These are phyloP conservation scores for Rhopalosiphum maidis DNA, from an alignment of 1,140 invertebrate species.

Conservation along the genomic window DNA sequence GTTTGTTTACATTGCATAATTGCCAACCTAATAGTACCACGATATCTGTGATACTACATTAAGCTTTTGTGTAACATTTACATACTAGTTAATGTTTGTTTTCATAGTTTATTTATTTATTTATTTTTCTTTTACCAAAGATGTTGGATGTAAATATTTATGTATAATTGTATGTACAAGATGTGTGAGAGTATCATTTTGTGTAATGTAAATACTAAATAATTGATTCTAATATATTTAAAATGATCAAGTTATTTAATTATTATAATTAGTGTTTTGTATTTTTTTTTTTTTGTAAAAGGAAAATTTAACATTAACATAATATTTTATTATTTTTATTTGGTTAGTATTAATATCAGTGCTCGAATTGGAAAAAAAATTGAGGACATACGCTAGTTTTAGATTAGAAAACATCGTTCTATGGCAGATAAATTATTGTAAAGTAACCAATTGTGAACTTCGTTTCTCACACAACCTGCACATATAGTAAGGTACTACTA, in stretches of 20 bases:
- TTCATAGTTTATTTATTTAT: constrained; percentile 38
- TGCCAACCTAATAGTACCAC: constrained; percentile 18
- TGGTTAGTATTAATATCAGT: background rate
- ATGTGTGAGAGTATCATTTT: background rate
- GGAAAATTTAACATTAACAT: too few relatives aligned
- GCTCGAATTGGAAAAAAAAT: too few relatives aligned
- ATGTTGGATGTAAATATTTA: constrained; percentile 10
- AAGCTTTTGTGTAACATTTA: constrained; percentile 20
- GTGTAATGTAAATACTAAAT: constrained; percentile 1
- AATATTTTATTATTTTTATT: background rate
- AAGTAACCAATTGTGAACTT: too few relatives aligned
- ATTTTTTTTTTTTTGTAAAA: background rate
- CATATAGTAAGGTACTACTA: too few relatives aligned
- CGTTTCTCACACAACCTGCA: too few relatives aligned
- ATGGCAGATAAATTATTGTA: too few relatives aligned
- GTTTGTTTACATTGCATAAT: constrained; percentile 96
- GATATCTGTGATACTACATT: constrained; percentile 51
- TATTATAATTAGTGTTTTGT: background rate
- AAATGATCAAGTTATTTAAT: constrained; percentile 33
- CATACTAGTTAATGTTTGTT: constrained; percentile 52
- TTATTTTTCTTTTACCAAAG: background rate
- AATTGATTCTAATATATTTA: background rate
- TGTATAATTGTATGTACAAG: constrained; percentile 6
- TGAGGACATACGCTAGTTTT: too few relatives aligned
- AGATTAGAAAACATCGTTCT: too few relatives aligned